phyloP scores from a whole-genome alignment of 2,797 vertebrate genomes.

The Okamejei kenojei region DNA sequence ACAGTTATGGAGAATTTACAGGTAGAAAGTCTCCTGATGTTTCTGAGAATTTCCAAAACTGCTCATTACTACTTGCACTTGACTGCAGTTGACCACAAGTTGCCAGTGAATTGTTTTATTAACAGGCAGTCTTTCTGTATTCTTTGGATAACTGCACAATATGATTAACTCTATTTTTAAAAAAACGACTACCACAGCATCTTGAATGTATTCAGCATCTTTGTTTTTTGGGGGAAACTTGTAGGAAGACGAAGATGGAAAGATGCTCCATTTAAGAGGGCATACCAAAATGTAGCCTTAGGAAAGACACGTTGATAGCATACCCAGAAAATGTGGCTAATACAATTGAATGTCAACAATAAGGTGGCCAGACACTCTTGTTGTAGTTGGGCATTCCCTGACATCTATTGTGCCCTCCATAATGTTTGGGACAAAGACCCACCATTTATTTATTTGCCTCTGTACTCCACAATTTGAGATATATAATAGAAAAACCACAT shows the following conservation, averaged over 20 bases:
- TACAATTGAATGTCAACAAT: no score
- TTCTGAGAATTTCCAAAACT: not conserved
- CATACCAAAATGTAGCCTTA: not conserved
- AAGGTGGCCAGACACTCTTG: no score
- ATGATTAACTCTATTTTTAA: not conserved
- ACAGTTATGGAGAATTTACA: conserved; percentile 82
- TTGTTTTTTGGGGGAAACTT: not conserved
- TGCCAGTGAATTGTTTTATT: not conserved
- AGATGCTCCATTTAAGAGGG: not conserved
- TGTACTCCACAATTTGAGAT: no score
- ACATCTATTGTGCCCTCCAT: no score
- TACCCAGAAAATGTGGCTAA: no score
- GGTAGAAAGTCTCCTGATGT: conserved; percentile 53
- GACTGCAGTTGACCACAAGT: not conserved
- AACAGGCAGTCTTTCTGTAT: not conserved
- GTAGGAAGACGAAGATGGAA: not conserved
- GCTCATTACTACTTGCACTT: not conserved
- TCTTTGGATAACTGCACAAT: not conserved
- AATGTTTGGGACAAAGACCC: no score
- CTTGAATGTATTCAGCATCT: not conserved
- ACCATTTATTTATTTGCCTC: no score
- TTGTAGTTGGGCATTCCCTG: no score
- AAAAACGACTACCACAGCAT: not conserved
- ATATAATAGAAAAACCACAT: no score
- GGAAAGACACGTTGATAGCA: no score